Base-by-base conservation (phyloP, 2,888 invertebrate genomes). In the Graphium colonna region DNA sequence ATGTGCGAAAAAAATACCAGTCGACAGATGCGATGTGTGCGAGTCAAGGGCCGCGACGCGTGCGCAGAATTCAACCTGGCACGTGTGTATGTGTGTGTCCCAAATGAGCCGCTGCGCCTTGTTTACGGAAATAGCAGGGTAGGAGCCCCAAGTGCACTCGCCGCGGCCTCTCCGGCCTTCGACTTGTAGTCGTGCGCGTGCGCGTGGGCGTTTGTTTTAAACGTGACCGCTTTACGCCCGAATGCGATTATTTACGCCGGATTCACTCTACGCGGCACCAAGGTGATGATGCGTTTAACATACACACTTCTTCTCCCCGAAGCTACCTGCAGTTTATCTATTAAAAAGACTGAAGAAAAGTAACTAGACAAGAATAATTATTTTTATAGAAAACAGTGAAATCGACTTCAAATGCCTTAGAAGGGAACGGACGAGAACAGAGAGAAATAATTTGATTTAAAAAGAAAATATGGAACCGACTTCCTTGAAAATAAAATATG, bases 101-200 rank as follows among this genome's bases (percentile, higher is more conserved):
- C 67, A 61, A 59, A 62, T 56, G 55, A 36, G 44, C 53, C 55
- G 65, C 58, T 59, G 61, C 65, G 55, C 53, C 45, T 65, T 67
- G 77, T 77, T 76, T 78, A 77, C 77, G 78, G 78, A 78, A 78
- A 69, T 62, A 51, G 40, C 39, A 9, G 2, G 43, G 55, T 65
- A n/a, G 75, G 73, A 64, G 62, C 61, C 56, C 65, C 64, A 57
- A 69, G 69, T 68, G 68, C 66, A 68, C 63, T 59, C 12, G 39
- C 40, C 31, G 46, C 49, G 56, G 40, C 57, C 46, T 51, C 50
- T 36, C 36, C 31, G 31, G 28, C 44, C 46, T 47, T 16, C 45
- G 15, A 12, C 50, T 8, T 28, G 28, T 28, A 54, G 36, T 54
- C 54, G 40, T 44, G 43, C 48, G 31, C 40, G 33, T 50, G 21